Conservation (phyloP, 1,140 invertebrate species). For the Euwallacea similis region DNA sequence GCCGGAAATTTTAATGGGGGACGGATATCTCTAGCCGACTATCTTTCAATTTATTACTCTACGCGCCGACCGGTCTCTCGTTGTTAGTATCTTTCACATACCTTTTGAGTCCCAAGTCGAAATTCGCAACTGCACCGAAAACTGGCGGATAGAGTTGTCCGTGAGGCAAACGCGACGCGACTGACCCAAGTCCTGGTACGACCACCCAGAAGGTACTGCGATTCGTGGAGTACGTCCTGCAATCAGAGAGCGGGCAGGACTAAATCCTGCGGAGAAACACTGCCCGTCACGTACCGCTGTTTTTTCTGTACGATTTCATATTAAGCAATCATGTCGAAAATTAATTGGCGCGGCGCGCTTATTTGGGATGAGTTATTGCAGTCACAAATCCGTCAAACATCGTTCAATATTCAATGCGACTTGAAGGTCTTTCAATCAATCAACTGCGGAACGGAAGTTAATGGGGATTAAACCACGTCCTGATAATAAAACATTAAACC, state of each 20-base stretch:
- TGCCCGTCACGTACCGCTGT: constrained; percentile 13
- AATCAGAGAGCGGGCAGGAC: constrained; percentile 10
- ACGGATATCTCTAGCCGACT: background rate
- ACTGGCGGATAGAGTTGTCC: background rate
- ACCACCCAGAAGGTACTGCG: constrained; percentile 15
- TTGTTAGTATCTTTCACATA: too few relatives aligned
- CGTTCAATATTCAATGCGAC: too few relatives aligned
- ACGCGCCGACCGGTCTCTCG: too few relatives aligned
- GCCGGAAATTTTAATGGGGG: constrained; percentile 26
- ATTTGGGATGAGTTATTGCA: too few relatives aligned
- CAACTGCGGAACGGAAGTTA: too few relatives aligned
- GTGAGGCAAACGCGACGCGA: constrained; percentile 6
- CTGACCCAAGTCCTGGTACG: constrained; percentile 14
- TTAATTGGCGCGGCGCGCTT: constrained; percentile 1
- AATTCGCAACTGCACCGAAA: background rate
- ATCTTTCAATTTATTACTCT: too few relatives aligned
- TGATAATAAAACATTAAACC: too few relatives aligned
- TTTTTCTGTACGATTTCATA: constrained; percentile 2
- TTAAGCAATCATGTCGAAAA: constrained; percentile 11
- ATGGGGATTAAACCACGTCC: too few relatives aligned
- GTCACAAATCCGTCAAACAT: too few relatives aligned
- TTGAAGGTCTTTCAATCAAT: too few relatives aligned
- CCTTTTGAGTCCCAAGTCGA: background rate
- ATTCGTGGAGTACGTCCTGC: constrained; percentile 4
- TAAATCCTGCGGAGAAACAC: constrained; percentile 13